A percentile compares a stretch with the other conserved stretches of the same genome.
Evolutionary conservation across 2,113 vertebrate species (phyloP).

Genomic region (Atractosteus spatula): DNA sequence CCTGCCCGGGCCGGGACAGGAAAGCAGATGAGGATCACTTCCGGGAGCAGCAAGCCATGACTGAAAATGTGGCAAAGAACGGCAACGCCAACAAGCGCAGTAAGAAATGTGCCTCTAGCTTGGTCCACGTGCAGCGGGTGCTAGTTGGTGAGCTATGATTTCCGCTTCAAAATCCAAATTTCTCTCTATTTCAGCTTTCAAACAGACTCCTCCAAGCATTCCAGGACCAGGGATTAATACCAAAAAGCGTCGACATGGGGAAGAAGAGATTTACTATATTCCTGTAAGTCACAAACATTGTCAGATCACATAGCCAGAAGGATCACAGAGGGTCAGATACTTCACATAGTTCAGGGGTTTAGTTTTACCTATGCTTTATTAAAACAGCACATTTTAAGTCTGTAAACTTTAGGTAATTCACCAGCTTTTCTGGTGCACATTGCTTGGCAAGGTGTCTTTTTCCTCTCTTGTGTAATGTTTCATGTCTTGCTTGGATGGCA

Average conservation of each 20-base stretch:
- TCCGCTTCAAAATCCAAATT: neutral
- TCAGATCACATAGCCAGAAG: neutral
- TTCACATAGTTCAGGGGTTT: too few relatives aligned
- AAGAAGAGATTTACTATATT: constrained; percentile 91
- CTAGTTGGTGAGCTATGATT: too few relatives aligned
- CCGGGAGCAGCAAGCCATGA: constrained; percentile 90
- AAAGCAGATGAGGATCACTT: constrained; percentile 95
- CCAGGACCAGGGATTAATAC: constrained; percentile 71
- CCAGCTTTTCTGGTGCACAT: too few relatives aligned
- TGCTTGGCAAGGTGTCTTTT: too few relatives aligned
- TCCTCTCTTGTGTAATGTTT: too few relatives aligned
- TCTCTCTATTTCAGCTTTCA: constrained; percentile 72
- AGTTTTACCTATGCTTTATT: too few relatives aligned
- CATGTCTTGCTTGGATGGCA: too few relatives aligned
- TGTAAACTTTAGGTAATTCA: too few relatives aligned
- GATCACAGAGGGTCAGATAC: too few relatives aligned
- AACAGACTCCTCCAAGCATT: constrained; percentile 83
- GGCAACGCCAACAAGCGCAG: constrained; percentile 80
- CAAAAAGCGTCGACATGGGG: constrained; percentile 89
- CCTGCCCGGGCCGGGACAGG: constrained; percentile 90
- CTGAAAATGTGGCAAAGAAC: constrained; percentile 80
- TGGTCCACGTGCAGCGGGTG: too few relatives aligned
- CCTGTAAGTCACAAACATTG: constrained; percentile 72
- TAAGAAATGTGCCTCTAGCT: constrained; percentile 47
- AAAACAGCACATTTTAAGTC: too few relatives aligned